A percentile compares a stretch with the other conserved stretches of the same genome.
These are phyloP conservation scores for Suricata suricatta DNA, from an alignment of 2,113 vertebrate genomes.

Conservation along the genomic window DNA sequence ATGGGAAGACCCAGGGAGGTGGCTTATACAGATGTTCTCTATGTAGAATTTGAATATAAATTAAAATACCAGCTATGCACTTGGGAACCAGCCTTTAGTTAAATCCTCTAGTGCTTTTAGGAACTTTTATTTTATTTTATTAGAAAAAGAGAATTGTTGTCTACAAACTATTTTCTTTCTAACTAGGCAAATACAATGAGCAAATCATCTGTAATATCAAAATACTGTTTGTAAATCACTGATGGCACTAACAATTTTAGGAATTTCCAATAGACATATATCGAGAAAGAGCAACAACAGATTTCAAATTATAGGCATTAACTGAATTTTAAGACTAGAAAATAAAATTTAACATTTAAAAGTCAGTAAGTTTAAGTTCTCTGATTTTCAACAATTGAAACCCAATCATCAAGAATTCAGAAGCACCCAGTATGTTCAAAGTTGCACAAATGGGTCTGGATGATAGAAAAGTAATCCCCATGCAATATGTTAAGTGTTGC, in stretches of 20 bases:
- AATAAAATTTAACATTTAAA: slow-evolving; percentile 65
- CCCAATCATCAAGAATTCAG: slow-evolving; percentile 60
- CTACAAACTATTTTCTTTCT: slow-evolving; percentile 75
- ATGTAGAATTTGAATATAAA: slow-evolving; percentile 35
- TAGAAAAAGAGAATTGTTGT: slow-evolving; percentile 64
- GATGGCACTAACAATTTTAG: slow-evolving; percentile 55
- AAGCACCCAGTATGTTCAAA: slow-evolving; percentile 59
- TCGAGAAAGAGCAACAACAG: slow-evolving; percentile 38
- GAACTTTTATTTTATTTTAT: slow-evolving; percentile 75
- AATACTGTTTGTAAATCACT: slow-evolving; percentile 71
- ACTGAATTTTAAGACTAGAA: slow-evolving; percentile 56
- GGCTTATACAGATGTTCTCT: slow-evolving; percentile 57
- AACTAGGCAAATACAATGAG: slow-evolving; percentile 75
- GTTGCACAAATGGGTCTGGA: slow-evolving; percentile 42
- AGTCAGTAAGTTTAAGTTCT: slow-evolving; percentile 55
- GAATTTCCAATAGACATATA: slow-evolving; percentile 46
- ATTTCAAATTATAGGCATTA: slow-evolving; percentile 58
- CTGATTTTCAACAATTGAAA: slow-evolving; percentile 57
- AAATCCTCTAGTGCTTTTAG: slow-evolving; percentile 61
- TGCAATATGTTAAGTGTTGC: slow-evolving; percentile 56
- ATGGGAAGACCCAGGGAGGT: slow-evolving; percentile 27
- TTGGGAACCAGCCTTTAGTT: slow-evolving; percentile 64
- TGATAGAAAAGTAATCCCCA: slow-evolving; percentile 71
- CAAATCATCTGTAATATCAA: slow-evolving; percentile 75
- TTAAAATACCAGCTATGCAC: slow-evolving; percentile 58